Evolutionary conservation across 2,888 invertebrate genomes (phyloP).

Genomic region (Drosophila algonquin): DNA sequence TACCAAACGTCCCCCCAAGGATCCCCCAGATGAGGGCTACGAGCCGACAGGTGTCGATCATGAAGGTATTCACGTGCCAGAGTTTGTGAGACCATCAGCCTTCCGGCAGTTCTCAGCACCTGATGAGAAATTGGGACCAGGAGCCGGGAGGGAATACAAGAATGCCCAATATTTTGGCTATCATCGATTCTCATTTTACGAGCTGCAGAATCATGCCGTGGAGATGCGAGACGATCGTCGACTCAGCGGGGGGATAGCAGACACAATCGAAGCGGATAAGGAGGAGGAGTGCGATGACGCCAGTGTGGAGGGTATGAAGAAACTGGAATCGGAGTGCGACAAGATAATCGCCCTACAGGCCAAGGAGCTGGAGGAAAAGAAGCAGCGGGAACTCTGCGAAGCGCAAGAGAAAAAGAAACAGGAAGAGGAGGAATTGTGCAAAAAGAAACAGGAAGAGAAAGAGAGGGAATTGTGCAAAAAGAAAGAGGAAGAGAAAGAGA

Average conservation of each 20-base stretch:
- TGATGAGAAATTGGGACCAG: slow-evolving; percentile 74
- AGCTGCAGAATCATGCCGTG: slow-evolving; percentile 60
- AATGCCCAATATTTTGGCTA: slow-evolving; percentile 79
- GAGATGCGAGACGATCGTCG: slow-evolving; percentile 59
- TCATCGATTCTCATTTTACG: slow-evolving; percentile 77
- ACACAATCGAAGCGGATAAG: slow-evolving; percentile 25
- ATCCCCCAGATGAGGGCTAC: slow-evolving; percentile 76
- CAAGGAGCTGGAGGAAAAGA: slow-evolving; percentile 25
- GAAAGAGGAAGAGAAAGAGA: not conserved
- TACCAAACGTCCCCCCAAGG: slow-evolving; percentile 76
- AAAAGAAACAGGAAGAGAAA: not conserved
- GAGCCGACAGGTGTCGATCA: slow-evolving; percentile 64
- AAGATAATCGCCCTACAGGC: slow-evolving; percentile 36
- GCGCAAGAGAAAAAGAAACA: not conserved
- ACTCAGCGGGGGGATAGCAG: slow-evolving; percentile 31
- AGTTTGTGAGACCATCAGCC: slow-evolving; percentile 61
- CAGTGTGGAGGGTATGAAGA: slow-evolving; percentile 31
- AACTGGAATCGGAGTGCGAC: slow-evolving; percentile 50
- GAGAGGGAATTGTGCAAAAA: not conserved
- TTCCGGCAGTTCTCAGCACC: slow-evolving; percentile 67
- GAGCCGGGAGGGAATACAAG: slow-evolving; percentile 75
- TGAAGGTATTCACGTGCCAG: slow-evolving; percentile 53
- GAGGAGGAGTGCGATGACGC: slow-evolving; percentile 29
- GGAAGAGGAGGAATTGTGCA: not conserved
- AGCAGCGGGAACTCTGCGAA: not conserved